These are phyloP conservation scores for Drosophila ohnishii DNA, from an alignment of 1,140 invertebrate species.

Conservation along the genomic window DNA sequence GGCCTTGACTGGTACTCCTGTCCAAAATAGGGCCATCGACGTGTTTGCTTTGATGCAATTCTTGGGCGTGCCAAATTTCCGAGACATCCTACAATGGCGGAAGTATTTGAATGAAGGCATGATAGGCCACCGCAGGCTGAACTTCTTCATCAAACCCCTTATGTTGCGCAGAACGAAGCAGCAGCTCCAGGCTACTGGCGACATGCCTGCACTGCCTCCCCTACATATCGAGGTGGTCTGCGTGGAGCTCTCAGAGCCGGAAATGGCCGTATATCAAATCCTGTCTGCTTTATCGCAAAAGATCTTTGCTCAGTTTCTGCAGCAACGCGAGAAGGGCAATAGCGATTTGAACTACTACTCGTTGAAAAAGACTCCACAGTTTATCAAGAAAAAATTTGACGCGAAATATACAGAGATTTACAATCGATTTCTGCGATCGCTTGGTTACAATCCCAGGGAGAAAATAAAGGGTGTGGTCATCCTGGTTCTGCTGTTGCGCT, in stretches of 20 bases:
- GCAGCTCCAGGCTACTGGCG: conserved; percentile 42
- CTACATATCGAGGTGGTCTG: conserved; percentile 14
- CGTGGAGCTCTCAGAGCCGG: conserved; percentile 30
- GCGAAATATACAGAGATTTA: conserved; percentile 40
- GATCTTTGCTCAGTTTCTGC: conserved; percentile 44
- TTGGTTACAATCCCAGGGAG: conserved; percentile 42
- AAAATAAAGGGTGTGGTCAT: conserved; percentile 50
- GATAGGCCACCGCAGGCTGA: conserved; percentile 30
- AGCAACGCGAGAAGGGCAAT: conserved; percentile 43
- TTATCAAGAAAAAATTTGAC: conserved; percentile 15
- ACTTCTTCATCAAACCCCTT: conserved; percentile 44
- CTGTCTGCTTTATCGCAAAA: conserved; percentile 42
- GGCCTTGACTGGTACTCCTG: conserved; percentile 59
- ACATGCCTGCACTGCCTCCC: conserved; percentile 41
- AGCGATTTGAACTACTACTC: conserved; percentile 49
- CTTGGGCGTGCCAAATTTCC: conserved; percentile 46
- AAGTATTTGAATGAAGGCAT: conserved; percentile 28
- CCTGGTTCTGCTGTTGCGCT: conserved; percentile 50
- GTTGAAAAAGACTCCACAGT: conserved; percentile 15
- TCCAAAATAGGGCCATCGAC: conserved; percentile 56
- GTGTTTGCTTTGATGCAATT: conserved; percentile 51
- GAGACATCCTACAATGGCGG: conserved; percentile 39
- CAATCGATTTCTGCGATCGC: conserved; percentile 32
- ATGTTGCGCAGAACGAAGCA: conserved; percentile 55
- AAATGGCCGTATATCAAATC: conserved; percentile 58